These are phyloP conservation scores for Drosophila novamexicana DNA, from an alignment of 1,140 invertebrate genomes.

Conservation along the genomic window DNA sequence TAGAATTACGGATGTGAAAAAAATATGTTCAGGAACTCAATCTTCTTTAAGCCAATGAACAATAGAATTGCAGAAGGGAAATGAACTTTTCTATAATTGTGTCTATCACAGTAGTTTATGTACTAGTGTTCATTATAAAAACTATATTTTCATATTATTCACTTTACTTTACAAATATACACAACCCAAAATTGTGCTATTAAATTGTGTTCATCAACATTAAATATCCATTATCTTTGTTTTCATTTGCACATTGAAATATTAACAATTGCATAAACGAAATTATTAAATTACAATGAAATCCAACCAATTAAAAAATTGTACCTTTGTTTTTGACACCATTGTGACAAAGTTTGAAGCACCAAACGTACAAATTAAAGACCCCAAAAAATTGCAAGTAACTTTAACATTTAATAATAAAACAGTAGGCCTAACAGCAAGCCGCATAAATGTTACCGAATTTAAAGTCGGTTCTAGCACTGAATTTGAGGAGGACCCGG, in stretches of 20 bases:
- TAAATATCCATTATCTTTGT: too few species aligned
- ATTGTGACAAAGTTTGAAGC: conserved; percentile 32
- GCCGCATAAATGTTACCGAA: conserved; percentile 50
- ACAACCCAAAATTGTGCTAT: too few species aligned
- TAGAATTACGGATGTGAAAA: too few species aligned
- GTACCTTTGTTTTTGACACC: conserved; percentile 39
- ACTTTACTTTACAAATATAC: background rate
- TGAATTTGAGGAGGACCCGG: conserved; percentile 11
- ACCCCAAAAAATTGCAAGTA: conserved; percentile 12
- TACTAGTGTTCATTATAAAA: background rate
- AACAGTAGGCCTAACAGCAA: conserved; percentile 14
- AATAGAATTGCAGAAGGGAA: too few species aligned
- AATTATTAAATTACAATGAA: background rate
- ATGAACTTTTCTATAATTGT: too few species aligned
- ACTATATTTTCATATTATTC: background rate
- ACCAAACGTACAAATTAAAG: background rate
- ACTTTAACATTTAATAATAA: conserved; percentile 20
- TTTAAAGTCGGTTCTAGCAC: conserved; percentile 19
- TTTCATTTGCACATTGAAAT: too few species aligned
- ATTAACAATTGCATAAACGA: background rate
- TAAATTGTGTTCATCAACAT: background rate
- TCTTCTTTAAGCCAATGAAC: too few species aligned
- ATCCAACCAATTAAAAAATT: background rate
- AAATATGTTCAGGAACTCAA: too few species aligned
- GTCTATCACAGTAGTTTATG: too few species aligned